Evolutionary conservation across 2,888 invertebrate genomes (phyloP), one percentile per base, ranked within the genome.

Genomic region (Eristalinus aeneus): DNA sequence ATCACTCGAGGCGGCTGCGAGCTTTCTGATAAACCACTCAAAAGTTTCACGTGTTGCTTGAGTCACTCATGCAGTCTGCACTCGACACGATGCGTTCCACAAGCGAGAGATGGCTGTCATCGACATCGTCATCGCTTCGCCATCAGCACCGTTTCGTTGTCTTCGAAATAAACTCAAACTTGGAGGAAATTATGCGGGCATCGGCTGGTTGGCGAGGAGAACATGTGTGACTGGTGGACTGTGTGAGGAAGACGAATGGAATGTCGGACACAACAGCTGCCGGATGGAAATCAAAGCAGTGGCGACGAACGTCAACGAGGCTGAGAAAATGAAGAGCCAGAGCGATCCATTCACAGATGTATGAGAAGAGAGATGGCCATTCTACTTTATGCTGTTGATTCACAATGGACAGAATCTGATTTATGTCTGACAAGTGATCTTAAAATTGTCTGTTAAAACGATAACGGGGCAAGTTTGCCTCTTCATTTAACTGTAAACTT

Each of bases 41-140:
- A 77, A 81, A 81, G 81, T 69, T 81, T 68, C 27, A 76, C 85
- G 58, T 85, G 85, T 85, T 86, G 85, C 76, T 81, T 32, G 77
- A 73, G 76, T 39, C 68, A 8, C 8, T n/a, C 0, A 31, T 31
- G 32, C 23, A 34, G 63, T 39, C 39, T 31, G 22, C 16, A 32
- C 32, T 34, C 60, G 58, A 64, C 36, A 31, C 20, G 46, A 46
- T 8, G 23, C 31, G 36, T 68, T 73, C 73, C 79, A 78, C 53
- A 77, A 27, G 27, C 2, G 27, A 27, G 27, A 27, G 36, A 56
- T 60, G 32, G 16, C 16, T 46, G 46, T 16, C 46, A 27, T 27
- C 27, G 27, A 3, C 27, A 5, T 27, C 5, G 5, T 3, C 27
- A 27, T 27, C 27, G 27, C 27, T 5, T 27, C 27, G 2, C 27